A percentile compares a stretch with the other conserved stretches of the same genome.
phyloP scores from a whole-genome alignment of 2,113 vertebrate genomes.

The Hirundichthys speculiger region DNA sequence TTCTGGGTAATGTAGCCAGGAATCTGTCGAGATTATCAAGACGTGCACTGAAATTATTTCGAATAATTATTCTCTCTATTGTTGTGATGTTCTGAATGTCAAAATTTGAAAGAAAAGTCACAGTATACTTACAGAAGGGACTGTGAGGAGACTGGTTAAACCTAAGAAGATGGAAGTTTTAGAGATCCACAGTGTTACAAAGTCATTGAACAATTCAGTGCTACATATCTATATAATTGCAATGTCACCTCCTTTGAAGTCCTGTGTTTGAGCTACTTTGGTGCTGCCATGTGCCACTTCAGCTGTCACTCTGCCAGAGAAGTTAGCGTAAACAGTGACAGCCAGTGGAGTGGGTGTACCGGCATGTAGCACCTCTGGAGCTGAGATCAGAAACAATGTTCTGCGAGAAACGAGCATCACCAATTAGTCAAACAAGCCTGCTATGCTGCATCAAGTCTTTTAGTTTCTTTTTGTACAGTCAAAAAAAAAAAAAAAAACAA shows the following conservation, averaged over 20 bases:
- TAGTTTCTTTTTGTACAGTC: too few species aligned
- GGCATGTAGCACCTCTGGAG: conserved; percentile 49
- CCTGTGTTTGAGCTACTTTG: conserved; percentile 32
- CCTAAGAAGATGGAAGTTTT: conserved; percentile 70
- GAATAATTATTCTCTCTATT: background rate
- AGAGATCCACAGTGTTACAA: background rate
- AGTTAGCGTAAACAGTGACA: conserved; percentile 55
- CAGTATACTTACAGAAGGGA: conserved; percentile 87
- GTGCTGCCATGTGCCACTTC: conserved; percentile 35
- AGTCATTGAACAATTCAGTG: background rate
- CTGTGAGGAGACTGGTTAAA: conserved; percentile 77
- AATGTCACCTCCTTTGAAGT: conserved; percentile 64
- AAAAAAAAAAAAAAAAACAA: background rate
- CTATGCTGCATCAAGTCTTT: too few species aligned
- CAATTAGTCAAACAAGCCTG: background rate
- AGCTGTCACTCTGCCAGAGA: conserved; percentile 53
- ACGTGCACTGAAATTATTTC: background rate
- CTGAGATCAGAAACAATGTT: conserved; percentile 60
- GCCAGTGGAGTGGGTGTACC: conserved; percentile 56
- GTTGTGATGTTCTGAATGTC: background rate
- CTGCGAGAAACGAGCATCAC: background rate
- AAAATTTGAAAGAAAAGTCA: background rate
- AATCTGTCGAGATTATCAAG: conserved; percentile 38
- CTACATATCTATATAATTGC: background rate
- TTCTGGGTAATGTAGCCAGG: conserved; percentile 6